Percentiles rank a stretch among this genome's conserved stretches.
Conservation (phyloP, 2,113 vertebrate species). For the Saiga tatarica region DNA sequence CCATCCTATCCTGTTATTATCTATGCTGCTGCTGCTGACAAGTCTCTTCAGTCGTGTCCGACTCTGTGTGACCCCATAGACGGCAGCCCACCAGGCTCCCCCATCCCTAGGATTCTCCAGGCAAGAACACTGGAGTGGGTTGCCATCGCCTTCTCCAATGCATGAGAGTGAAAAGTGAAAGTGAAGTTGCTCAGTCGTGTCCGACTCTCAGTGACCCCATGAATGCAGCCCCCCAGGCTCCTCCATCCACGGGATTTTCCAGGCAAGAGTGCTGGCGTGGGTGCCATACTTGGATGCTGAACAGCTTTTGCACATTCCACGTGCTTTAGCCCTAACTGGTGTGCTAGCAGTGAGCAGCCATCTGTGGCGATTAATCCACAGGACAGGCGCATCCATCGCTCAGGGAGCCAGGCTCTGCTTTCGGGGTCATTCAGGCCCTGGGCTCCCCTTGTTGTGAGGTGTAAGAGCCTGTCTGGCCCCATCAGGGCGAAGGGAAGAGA, state of each 20-base stretch:
- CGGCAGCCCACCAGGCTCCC: no score
- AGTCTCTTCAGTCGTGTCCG: accelerated
- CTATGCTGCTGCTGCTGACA: background rate
- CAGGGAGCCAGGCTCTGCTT: accelerated
- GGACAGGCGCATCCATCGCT: background rate
- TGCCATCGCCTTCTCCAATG: no score
- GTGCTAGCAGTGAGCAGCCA: background rate
- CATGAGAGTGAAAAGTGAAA: no score
- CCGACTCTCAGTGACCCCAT: no score
- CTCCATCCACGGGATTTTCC: accelerated
- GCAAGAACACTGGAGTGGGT: no score
- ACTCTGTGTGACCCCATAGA: no score
- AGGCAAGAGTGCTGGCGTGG: no score
- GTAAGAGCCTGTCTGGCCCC: accelerated
- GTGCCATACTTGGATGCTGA: accelerated
- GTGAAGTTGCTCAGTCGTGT: no score
- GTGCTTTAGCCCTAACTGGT: background rate
- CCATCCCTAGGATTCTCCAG: no score
- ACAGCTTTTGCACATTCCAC: accelerated
- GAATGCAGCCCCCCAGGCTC: no score
- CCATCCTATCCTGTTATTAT: no score
- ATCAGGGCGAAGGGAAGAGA: accelerated
- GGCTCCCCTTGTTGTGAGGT: accelerated
- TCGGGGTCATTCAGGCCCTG: accelerated
- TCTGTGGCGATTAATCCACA: accelerated